Evolutionary conservation across 1,140 invertebrate species (phyloP).

Genomic region (Monochamus saltuarius): DNA sequence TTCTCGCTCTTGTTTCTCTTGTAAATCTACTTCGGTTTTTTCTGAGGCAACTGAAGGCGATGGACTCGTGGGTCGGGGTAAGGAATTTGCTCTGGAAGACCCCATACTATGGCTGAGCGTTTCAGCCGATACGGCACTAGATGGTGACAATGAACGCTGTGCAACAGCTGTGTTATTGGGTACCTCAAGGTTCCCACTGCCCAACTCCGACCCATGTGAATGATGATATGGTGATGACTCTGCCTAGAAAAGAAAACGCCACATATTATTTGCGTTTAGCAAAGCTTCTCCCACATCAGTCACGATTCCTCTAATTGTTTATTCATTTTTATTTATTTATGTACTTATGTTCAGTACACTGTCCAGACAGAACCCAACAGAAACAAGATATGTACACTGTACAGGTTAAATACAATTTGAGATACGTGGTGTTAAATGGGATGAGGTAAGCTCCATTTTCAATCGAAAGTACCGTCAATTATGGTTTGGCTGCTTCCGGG

Average conservation of each 20-base stretch:
- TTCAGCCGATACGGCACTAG: slow-evolving; percentile 65
- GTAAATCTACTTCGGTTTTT: slow-evolving; percentile 68
- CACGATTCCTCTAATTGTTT: too few species aligned
- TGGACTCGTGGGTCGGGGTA: slow-evolving; percentile 77
- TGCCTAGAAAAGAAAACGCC: slow-evolving; percentile 28
- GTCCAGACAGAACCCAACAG: too few species aligned
- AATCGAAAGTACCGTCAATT: too few species aligned
- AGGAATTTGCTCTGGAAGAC: slow-evolving; percentile 57
- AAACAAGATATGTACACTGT: too few species aligned
- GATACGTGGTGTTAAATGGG: too few species aligned
- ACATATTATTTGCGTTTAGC: too few species aligned
- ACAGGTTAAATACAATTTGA: too few species aligned
- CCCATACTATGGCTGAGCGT: slow-evolving; percentile 57
- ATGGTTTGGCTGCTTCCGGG: too few species aligned
- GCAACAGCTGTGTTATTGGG: slow-evolving; percentile 52
- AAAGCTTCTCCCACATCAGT: too few species aligned
- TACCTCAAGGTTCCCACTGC: slow-evolving; percentile 51
- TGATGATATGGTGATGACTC: slow-evolving; percentile 46
- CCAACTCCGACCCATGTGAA: slow-evolving; percentile 40
- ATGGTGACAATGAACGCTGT: slow-evolving; percentile 59
- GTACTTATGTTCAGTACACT: too few species aligned
- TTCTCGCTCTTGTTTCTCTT: slow-evolving; percentile 83
- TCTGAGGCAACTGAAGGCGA: slow-evolving; percentile 80
- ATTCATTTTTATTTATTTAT: too few species aligned
- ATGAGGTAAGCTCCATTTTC: too few species aligned